A percentile compares a stretch with the other conserved stretches of the same genome.
Conservation (phyloP, 2,888 invertebrate genomes). For the Eudasyphora cyanicolor region DNA sequence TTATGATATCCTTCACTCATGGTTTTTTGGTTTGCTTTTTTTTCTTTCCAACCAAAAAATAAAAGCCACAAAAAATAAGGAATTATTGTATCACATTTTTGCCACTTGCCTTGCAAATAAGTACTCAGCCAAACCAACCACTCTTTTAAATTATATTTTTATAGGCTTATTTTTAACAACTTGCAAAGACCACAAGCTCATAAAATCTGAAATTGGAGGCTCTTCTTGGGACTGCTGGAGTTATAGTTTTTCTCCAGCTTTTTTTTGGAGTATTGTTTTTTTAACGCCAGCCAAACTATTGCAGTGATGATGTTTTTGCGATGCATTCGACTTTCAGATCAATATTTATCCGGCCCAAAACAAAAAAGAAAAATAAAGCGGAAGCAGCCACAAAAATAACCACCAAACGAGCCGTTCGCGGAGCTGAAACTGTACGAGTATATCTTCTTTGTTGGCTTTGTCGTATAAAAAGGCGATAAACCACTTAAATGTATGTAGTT, state of each 20-base stretch:
- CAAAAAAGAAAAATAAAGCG: not conserved
- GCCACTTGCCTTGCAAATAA: not conserved
- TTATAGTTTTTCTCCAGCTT: not conserved
- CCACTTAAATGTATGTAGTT: conserved; percentile 71
- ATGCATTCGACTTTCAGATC: not conserved
- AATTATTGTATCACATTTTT: conserved; percentile 8
- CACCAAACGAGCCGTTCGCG: not conserved
- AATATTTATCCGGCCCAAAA: conserved; percentile 12
- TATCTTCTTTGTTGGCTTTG: conserved; percentile 52
- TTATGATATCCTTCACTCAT: not conserved
- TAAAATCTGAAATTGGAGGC: conserved; percentile 27
- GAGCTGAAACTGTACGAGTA: not conserved
- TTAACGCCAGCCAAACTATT: too few relatives aligned
- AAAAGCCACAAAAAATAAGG: conserved; percentile 5
- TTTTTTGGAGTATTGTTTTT: too few relatives aligned
- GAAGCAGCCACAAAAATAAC: not conserved
- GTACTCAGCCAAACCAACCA: not conserved
- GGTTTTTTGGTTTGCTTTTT: too few relatives aligned
- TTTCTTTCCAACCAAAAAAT: not conserved
- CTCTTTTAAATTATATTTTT: conserved; percentile 15
- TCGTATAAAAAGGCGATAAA: conserved; percentile 71
- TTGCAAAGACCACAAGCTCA: conserved; percentile 25
- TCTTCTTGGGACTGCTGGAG: not conserved
- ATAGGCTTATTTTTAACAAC: conserved; percentile 23
- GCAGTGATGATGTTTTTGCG: not conserved